Conservation (phyloP, 2,888 invertebrate genomes). For the Timema cristinae region DNA sequence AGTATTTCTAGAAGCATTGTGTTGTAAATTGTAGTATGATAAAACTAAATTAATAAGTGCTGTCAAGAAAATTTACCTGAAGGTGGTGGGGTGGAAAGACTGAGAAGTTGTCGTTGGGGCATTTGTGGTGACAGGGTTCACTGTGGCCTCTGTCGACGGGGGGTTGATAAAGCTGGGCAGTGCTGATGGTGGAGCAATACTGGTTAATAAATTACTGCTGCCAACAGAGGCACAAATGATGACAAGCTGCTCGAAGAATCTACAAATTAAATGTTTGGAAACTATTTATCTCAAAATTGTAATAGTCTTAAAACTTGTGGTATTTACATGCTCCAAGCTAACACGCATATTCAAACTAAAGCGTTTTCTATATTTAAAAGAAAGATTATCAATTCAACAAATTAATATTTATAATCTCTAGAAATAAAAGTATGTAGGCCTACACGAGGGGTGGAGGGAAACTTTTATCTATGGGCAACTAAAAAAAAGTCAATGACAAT, state of each 20-base stretch:
- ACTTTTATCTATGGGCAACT: no score
- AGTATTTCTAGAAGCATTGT: no score
- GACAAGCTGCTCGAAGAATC: slow-evolving; percentile 46
- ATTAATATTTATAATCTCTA: no score
- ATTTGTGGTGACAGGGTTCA: slow-evolving; percentile 13
- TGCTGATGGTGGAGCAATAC: slow-evolving; percentile 64
- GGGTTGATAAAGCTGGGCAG: slow-evolving; percentile 62
- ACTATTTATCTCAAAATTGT: neutral
- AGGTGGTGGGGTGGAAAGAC: slow-evolving; percentile 43
- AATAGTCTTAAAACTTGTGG: neutral
- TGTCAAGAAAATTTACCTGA: slow-evolving; percentile 39
- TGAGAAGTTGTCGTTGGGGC: slow-evolving; percentile 19
- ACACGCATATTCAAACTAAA: no score
- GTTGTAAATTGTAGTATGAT: no score
- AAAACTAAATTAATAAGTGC: no score
- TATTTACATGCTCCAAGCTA: neutral
- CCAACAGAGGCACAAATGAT: slow-evolving; percentile 31
- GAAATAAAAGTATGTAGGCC: no score
- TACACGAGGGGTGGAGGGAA: no score
- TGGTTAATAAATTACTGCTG: slow-evolving; percentile 40
- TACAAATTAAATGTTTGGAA: slow-evolving; percentile 34
- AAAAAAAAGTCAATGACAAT: no score
- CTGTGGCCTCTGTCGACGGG: slow-evolving; percentile 36
- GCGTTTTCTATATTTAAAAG: no score
- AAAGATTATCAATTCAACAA: no score